Evolutionary conservation across 2,113 vertebrate species (phyloP).

Genomic region (Myodes glareolus): DNA sequence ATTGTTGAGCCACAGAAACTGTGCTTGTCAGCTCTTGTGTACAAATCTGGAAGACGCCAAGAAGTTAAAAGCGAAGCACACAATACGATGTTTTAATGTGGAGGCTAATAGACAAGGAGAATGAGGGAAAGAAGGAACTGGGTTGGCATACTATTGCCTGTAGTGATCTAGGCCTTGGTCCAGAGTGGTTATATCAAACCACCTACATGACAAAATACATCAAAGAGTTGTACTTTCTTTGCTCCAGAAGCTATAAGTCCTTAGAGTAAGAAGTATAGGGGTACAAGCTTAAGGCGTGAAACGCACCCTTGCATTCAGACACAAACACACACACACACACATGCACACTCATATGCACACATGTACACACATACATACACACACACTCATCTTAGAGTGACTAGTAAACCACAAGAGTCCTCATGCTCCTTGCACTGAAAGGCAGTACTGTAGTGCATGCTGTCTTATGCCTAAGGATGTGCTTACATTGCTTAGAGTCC

Average conservation of each 20-base stretch:
- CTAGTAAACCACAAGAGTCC: neutral
- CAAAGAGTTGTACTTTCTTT: neutral
- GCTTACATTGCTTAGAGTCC: neutral
- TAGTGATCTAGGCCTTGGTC: neutral
- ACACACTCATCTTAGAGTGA: neutral
- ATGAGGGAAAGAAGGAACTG: neutral
- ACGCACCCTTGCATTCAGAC: fast-evolving
- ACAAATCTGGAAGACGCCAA: neutral
- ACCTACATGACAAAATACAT: neutral
- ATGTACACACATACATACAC: no score
- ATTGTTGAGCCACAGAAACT: neutral
- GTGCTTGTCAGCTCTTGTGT: neutral
- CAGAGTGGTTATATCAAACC: neutral
- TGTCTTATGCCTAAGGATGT: neutral
- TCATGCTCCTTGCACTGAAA: neutral
- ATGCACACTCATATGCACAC: neutral
- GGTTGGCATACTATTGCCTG: neutral
- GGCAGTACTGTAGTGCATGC: no score
- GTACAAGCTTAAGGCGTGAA: neutral
- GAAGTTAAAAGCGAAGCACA: conserved; percentile 34
- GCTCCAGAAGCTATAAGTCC: no score
- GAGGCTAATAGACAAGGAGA: neutral
- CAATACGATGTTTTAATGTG: neutral
- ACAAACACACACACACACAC: neutral
- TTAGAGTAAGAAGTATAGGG: neutral